Evolutionary conservation across 2,888 invertebrate genomes (phyloP).

Genomic region (Calephelis perditalis): DNA sequence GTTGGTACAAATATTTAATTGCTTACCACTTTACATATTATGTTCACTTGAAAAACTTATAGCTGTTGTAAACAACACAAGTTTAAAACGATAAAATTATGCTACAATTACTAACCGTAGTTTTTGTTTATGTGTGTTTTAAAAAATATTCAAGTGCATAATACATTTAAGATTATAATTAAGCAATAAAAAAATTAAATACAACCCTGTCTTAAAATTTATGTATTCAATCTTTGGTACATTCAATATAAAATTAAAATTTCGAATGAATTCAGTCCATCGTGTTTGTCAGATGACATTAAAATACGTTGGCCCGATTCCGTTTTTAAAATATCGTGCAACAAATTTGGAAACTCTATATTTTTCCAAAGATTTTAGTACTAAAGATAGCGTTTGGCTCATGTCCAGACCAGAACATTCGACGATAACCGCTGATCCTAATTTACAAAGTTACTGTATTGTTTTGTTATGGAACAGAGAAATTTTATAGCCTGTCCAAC

Average conservation of each 20-base stretch:
- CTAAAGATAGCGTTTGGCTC: slow-evolving; percentile 33
- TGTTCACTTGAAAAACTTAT: too few relatives aligned
- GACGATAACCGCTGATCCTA: slow-evolving; percentile 28
- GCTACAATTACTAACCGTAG: too few relatives aligned
- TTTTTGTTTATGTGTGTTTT: too few relatives aligned
- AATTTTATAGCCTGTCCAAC: slow-evolving; percentile 6
- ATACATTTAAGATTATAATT: too few relatives aligned
- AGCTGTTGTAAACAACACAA: too few relatives aligned
- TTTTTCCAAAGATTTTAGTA: slow-evolving; percentile 31
- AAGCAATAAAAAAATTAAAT: too few relatives aligned
- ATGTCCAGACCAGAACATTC: slow-evolving; percentile 32
- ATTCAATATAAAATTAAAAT: slow-evolving; percentile 2
- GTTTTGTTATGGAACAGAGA: slow-evolving; percentile 17
- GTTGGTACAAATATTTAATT: too few relatives aligned
- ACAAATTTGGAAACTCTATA: slow-evolving; percentile 33
- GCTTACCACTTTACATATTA: too few relatives aligned
- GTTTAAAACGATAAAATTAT: too few relatives aligned
- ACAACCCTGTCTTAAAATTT: too few relatives aligned
- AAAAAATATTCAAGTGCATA: too few relatives aligned
- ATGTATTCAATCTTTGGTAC: too few relatives aligned
- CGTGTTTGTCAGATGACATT: slow-evolving; percentile 5
- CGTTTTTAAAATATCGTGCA: slow-evolving; percentile 24
- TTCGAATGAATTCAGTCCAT: neutral
- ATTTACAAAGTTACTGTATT: slow-evolving; percentile 28
- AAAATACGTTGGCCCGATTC: slow-evolving; percentile 20